Percentiles rank a stretch among this genome's conserved stretches.
Evolutionary conservation across 2,113 vertebrate species (phyloP).

Genomic region (Nothoprocta perdicaria): DNA sequence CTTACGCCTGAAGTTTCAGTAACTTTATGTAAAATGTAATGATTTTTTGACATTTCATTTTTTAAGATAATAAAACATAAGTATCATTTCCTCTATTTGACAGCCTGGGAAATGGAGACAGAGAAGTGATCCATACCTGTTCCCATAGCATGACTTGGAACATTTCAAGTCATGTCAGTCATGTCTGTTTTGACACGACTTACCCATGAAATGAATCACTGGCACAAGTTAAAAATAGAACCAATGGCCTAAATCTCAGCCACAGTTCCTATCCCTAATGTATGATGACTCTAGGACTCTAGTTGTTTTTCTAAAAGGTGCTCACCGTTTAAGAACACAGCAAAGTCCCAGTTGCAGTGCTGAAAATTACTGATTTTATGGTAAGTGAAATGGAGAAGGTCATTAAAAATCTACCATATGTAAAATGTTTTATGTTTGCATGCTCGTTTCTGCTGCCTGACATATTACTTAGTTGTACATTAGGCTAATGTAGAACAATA

Average conservation of each 20-base stretch:
- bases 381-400: not conserved
- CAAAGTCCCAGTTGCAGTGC: not conserved
- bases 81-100: not conserved
- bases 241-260: not conserved
- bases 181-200: not conserved
- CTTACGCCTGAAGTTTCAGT: not conserved
- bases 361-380: not conserved
- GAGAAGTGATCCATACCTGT: not conserved
- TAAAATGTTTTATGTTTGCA: slow-evolving; percentile 1
- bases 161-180: not conserved
- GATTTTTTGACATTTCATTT: not conserved
- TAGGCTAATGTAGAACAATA: slow-evolving; percentile 51
- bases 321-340: not conserved
- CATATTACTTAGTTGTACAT: slow-evolving; percentile 18
- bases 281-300: not conserved
- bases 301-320: not conserved
- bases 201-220: not conserved
- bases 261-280: not conserved
- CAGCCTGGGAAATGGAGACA: not conserved
- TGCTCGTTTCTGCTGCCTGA: not conserved
- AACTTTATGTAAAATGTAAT: not conserved
- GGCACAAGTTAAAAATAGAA: not conserved
- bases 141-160: not conserved
- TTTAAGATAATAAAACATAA: not conserved
- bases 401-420: slow-evolving; percentile 11